Percentiles rank a stretch among this genome's conserved stretches.
Evolutionary conservation across 2,888 invertebrate genomes (phyloP).

Genomic region (Neoascia interrupta): DNA sequence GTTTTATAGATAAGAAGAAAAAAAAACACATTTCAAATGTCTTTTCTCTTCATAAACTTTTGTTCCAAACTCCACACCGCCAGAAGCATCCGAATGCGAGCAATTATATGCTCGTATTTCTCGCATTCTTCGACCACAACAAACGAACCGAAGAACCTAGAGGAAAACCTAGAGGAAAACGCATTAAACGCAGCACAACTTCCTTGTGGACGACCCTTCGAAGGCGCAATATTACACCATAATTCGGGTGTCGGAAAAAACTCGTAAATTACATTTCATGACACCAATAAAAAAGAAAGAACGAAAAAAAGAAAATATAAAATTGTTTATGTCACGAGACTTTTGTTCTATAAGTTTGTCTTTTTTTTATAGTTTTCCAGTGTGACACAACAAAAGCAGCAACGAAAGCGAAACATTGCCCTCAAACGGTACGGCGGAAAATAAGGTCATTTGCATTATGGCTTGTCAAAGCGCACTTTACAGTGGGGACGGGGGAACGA

Average conservation of each 20-base stretch:
- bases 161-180: not conserved
- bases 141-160: slow-evolving; percentile 32
- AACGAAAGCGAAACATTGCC: slow-evolving; percentile 32
- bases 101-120: slow-evolving; percentile 48
- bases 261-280: slow-evolving; percentile 54
- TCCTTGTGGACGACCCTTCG: slow-evolving; percentile 8
- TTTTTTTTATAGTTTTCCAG: slow-evolving; percentile 33
- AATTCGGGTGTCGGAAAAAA: slow-evolving; percentile 47
- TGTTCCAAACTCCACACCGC: not conserved
- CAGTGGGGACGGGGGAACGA: not conserved
- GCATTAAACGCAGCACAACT: slow-evolving; percentile 22
- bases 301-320: slow-evolving; percentile 9
- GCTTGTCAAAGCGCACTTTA: slow-evolving; percentile 36
- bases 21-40: slow-evolving; percentile 2
- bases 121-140: slow-evolving; percentile 36
- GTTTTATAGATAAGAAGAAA: slow-evolving; percentile 10
- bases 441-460: slow-evolving; percentile 52
- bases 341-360: slow-evolving; percentile 28
- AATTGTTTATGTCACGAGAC: slow-evolving; percentile 39
- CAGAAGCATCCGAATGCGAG: slow-evolving; percentile 9
- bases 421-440: not conserved
- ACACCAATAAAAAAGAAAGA: slow-evolving; percentile 40
- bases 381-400: slow-evolving; percentile 24
- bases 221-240: slow-evolving; percentile 27
- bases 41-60: slow-evolving; percentile 1